A percentile compares a stretch with the other conserved stretches of the same genome.
phyloP scores from a whole-genome alignment of 2,888 invertebrate genomes.

The Drosophila infuscata region DNA sequence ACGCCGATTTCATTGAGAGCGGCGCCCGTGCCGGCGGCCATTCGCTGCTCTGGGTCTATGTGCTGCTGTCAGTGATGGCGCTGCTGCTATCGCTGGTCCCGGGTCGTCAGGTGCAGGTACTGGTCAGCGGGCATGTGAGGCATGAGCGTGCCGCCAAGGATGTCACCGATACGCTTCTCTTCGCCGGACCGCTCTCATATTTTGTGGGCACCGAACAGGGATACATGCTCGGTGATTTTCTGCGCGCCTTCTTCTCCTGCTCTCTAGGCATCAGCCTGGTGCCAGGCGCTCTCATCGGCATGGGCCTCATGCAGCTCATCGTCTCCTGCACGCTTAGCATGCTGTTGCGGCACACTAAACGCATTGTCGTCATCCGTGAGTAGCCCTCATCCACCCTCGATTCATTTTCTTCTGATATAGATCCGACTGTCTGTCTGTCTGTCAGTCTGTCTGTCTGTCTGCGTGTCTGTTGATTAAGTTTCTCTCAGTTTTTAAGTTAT shows the following conservation, averaged over 20 bases:
- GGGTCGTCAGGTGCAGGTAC: conserved; percentile 78
- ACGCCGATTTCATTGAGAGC: conserved; percentile 78
- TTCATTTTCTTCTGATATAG: not conserved
- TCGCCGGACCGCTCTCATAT: conserved; percentile 91
- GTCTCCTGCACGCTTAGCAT: conserved; percentile 93
- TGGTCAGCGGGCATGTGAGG: conserved; percentile 84
- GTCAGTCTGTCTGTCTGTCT: not conserved
- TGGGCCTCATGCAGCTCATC: conserved; percentile 90
- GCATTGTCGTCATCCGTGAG: conserved; percentile 90
- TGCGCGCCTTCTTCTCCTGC: conserved; percentile 93
- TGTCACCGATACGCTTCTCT: conserved; percentile 86
- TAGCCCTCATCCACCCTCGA: conserved; percentile 17
- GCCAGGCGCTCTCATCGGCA: conserved; percentile 90
- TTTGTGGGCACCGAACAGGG: conserved; percentile 94
- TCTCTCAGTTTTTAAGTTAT: not conserved
- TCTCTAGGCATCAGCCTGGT: conserved; percentile 91
- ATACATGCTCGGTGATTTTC: conserved; percentile 93
- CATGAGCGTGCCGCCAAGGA: conserved; percentile 86
- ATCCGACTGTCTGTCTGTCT: not conserved
- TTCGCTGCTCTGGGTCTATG: conserved; percentile 81
- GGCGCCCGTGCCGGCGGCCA: conserved; percentile 75
- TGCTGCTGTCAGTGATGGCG: conserved; percentile 85
- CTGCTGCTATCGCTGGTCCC: conserved; percentile 84
- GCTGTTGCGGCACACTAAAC: conserved; percentile 90
- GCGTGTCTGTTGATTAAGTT: not conserved